phyloP scores from a whole-genome alignment of 2,113 vertebrate genomes.

The Xiphophorus couchianus region DNA sequence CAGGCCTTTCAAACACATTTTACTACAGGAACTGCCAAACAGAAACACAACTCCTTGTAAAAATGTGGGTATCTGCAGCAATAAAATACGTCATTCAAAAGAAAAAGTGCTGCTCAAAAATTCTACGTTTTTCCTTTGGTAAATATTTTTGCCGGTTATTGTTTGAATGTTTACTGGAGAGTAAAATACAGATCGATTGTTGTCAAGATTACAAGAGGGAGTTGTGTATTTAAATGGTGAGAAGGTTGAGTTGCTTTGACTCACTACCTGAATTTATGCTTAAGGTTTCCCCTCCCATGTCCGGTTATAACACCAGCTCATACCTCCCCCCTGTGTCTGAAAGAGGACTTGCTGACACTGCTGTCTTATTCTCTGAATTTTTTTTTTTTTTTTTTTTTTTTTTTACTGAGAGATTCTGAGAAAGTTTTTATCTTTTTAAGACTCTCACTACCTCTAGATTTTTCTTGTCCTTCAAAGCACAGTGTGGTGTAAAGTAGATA shows the following conservation, averaged over 20 bases:
- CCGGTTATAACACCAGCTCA: conserved; percentile 47
- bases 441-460: not conserved
- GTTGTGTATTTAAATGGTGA: conserved; percentile 60
- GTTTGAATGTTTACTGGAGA: conserved; percentile 54
- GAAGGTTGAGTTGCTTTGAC: conserved; percentile 65
- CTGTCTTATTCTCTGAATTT: conserved; percentile 5
- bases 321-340: conserved; percentile 39
- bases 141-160: conserved; percentile 74
- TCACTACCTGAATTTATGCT: conserved; percentile 66
- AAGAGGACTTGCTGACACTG: not conserved
- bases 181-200: conserved; percentile 46
- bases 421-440: not conserved
- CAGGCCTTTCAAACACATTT: conserved; percentile 30
- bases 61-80: conserved; percentile 3
- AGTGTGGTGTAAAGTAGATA: not conserved
- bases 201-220: conserved; percentile 48
- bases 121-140: conserved; percentile 49
- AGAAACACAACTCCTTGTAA: conserved; percentile 18
- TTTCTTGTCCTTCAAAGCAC: not conserved
- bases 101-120: conserved; percentile 21
- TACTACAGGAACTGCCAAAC: conserved; percentile 42
- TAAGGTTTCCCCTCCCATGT: conserved; percentile 64
- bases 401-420: not conserved
- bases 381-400: not conserved
- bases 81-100: conserved; percentile 17